phyloP scores from a whole-genome alignment of 2,797 vertebrate genomes.

The Coluber constrictor region DNA sequence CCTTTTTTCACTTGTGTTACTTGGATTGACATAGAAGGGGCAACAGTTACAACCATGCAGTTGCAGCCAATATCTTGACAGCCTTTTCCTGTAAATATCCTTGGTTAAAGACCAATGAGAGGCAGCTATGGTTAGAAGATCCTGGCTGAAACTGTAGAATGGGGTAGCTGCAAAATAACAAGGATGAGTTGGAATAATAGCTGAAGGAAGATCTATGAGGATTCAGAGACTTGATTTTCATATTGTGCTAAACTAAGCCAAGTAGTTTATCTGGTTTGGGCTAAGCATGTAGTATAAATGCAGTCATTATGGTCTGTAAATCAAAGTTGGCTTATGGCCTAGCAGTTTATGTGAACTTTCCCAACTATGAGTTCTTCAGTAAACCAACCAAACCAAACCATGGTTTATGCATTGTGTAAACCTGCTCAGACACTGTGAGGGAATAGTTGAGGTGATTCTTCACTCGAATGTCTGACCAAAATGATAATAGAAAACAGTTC shows the following conservation, averaged over 20 bases:
- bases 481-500: neutral
- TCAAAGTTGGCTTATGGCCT: neutral
- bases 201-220: neutral
- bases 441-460: neutral
- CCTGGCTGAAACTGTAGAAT: neutral
- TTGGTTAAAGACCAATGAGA: neutral
- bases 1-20: neutral
- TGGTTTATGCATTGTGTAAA: neutral
- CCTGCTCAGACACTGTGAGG: neutral
- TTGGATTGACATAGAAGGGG: neutral
- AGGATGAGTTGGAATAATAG: neutral
- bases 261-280: neutral
- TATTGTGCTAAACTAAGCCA: neutral
- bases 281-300: neutral
- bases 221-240: neutral
- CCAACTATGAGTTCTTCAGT: neutral
- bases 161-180: neutral
- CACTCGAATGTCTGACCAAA: neutral
- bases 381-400: neutral
- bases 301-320: neutral
- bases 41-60: neutral
- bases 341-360: neutral
- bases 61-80: neutral
- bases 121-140: neutral
- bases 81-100: neutral